Evolutionary conservation across 2,113 vertebrate species (phyloP).

Genomic region (Ammodramus savannarum): DNA sequence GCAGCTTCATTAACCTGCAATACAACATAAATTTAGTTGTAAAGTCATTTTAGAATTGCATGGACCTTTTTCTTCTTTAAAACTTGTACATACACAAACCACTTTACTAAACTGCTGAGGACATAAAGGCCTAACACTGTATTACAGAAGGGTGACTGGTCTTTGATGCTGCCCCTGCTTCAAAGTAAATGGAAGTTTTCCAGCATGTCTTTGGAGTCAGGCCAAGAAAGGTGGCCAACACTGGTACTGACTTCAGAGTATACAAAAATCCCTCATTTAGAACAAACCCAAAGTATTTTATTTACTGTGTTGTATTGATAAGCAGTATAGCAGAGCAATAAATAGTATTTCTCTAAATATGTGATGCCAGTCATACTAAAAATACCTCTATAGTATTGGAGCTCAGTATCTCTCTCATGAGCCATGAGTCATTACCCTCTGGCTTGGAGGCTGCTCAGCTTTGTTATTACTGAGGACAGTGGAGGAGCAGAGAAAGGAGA

Average conservation of each 20-base stretch:
- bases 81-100: not conserved
- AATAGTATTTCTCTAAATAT: not conserved
- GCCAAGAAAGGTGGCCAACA: not conserved
- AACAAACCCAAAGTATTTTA: not conserved
- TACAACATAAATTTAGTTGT: not conserved
- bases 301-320: not conserved
- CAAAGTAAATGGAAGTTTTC: not conserved
- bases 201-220: not conserved
- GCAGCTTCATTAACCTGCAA: constrained; percentile 86
- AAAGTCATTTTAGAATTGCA: not conserved
- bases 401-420: not conserved
- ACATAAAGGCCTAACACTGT: not conserved
- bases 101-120: not conserved
- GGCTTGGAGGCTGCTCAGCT: not conserved
- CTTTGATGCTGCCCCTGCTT: not conserved
- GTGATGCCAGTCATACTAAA: not conserved
- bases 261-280: not conserved
- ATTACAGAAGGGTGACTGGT: not conserved
- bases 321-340: not conserved
- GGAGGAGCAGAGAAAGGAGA: not conserved
- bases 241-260: not conserved
- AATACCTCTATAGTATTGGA: not conserved
- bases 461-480: not conserved
- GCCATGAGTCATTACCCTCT: not conserved
- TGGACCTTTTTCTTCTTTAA: not conserved